phyloP scores from a whole-genome alignment of 2,797 vertebrate species.

The Cheracebus regulus region DNA sequence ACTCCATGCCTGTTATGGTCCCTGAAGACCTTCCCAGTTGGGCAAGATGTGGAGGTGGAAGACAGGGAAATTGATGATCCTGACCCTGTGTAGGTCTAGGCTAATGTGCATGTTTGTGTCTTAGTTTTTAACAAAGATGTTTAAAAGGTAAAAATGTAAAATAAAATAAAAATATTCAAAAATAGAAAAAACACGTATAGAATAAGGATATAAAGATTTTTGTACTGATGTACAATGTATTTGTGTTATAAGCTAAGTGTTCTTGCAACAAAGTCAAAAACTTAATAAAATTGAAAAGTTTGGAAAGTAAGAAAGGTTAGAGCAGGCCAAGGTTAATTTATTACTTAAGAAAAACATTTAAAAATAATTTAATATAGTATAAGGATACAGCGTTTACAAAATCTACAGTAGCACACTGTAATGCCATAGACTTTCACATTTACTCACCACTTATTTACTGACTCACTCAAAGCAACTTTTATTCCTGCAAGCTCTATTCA shows the following conservation, averaged over 20 bases:
- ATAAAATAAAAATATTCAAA: not conserved
- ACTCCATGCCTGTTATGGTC: not conserved
- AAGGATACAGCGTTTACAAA: not conserved
- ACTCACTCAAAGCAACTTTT: not conserved
- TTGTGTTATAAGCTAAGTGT: not conserved
- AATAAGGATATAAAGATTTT: not conserved
- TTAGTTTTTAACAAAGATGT: not conserved
- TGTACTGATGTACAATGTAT: not conserved
- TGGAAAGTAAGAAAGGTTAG: not conserved
- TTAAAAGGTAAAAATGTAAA: not conserved
- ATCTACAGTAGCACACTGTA: not conserved
- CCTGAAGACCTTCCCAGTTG: not conserved
- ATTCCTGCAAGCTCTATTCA: not conserved
- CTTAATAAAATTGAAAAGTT: not conserved
- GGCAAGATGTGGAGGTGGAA: not conserved
- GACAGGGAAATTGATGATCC: not conserved
- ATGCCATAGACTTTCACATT: not conserved
- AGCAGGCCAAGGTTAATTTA: not conserved
- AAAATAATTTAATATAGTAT: not conserved
- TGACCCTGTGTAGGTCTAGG: not conserved
- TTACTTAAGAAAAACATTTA: not conserved
- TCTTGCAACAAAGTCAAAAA: not conserved
- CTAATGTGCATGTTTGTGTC: not conserved
- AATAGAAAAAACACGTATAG: not conserved
- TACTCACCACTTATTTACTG: not conserved